A percentile compares a stretch with the other conserved stretches of the same genome.
phyloP scores from a whole-genome alignment of 2,113 vertebrate genomes.

The Psettodes erumei region DNA sequence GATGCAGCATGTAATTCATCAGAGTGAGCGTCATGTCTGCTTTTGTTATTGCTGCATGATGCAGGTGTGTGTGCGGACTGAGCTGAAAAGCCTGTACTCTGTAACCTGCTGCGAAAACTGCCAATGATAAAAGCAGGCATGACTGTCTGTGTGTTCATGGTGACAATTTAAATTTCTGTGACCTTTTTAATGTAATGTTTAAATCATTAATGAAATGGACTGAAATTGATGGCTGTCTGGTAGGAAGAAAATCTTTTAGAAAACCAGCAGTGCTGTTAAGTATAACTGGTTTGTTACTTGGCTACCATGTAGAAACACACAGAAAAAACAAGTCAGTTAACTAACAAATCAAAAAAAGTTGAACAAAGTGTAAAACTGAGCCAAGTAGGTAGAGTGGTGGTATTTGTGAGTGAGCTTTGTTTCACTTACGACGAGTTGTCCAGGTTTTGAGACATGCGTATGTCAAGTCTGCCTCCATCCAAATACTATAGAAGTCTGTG shows the following conservation, averaged over 20 bases:
- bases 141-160: neutral
- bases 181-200: neutral
- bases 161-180: neutral
- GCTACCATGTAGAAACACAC: neutral
- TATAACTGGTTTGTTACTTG: neutral
- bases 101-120: neutral
- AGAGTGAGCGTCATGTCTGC: neutral
- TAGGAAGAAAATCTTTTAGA: neutral
- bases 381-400: no score
- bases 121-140: no score
- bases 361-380: no score
- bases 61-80: neutral
- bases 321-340: no score
- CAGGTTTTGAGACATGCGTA: neutral
- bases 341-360: no score
- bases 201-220: neutral
- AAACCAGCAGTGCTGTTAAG: no score
- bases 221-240: neutral
- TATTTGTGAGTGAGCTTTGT: no score
- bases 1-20: constrained; percentile 3
- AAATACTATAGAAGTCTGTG: no score
- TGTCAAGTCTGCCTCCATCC: neutral
- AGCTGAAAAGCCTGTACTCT: neutral
- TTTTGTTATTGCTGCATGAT: constrained; percentile 17
- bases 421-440: no score